Evolutionary conservation across 2,797 vertebrate genomes (phyloP), one percentile per base, ranked within the genome.

Genomic region (Alfaro cultratus): DNA sequence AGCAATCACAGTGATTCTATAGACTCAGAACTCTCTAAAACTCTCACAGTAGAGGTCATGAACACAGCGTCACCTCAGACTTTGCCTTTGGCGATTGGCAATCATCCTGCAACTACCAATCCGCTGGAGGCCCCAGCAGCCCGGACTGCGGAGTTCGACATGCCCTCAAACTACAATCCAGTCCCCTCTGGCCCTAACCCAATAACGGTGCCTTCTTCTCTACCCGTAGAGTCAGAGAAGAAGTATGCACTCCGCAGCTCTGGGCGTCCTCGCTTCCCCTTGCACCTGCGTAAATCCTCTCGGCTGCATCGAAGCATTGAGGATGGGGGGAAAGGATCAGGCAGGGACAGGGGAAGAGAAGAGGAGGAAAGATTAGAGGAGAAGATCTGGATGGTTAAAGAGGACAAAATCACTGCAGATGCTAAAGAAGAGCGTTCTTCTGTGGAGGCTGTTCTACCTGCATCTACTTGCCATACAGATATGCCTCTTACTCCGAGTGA

Each of bases 211-310:
- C 41, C 93, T 89, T 87, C 92, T 80, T 85, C 92, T 91, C 90
- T 91, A 70, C 92, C 93, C 72, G 87, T 94, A 0, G 97, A 99
- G 86, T 96, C 96, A 79, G 97, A 98, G 92, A 97, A 97, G 91
- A 99, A 99, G 92, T 98, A 98, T 23, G 97, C 97, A 67, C 95
- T 99, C 82, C 96, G 98, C 85, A 97, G 98, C 93, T 98, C 97
- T 26, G 98, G 98, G 76, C 97, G 98, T 85, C 97, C 98, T 90
- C 98, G 98, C 88, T 98, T 99, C 82, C 96, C 98, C 70, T 98
- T 97, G 90, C 97, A 98, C 85, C 96, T 98, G 88, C 96, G 98
- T 90, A 96, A 96, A 89, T 96, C 96, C 34, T 96, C 95, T 34
- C 95, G 96, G 73, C 92, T 96, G n/a, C 96, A 96, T 34, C 93